phyloP scores from a whole-genome alignment of 92 coral and sea anemone species.

The Zoanthus sociatus region DNA sequence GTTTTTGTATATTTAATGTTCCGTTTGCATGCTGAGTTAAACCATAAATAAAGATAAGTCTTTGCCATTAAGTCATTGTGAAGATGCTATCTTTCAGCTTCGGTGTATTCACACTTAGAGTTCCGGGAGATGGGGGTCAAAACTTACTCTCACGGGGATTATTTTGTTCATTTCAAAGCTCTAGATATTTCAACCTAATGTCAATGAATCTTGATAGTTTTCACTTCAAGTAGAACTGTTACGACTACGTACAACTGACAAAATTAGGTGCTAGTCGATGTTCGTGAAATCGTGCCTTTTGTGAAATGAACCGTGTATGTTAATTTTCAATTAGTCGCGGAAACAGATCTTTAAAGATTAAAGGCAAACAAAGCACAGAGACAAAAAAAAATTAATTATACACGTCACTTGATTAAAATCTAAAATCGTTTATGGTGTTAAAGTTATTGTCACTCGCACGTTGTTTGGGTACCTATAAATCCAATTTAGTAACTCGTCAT shows the following conservation, averaged over 20 bases:
- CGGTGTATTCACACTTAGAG: too few species aligned
- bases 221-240: not conserved
- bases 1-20: too few species aligned
- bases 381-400: not conserved
- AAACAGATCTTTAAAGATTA: not conserved
- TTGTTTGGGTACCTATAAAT: not conserved
- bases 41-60: too few species aligned
- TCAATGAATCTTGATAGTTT: not conserved
- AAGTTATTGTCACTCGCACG: not conserved
- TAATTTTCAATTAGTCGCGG: not conserved
- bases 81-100: too few species aligned
- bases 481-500: not conserved
- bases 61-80: too few species aligned
- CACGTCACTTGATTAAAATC: slow-evolving; percentile 7
- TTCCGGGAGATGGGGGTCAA: too few species aligned
- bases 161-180: too few species aligned
- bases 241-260: not conserved
- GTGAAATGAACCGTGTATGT: not conserved
- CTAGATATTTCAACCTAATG: not conserved
- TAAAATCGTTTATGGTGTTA: not conserved
- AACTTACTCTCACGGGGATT: too few species aligned
- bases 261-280: not conserved
- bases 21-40: too few species aligned
- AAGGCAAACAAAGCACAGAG: not conserved
- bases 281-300: not conserved